phyloP scores from a whole-genome alignment of 2,888 invertebrate species.

The Platypus cylindrus region DNA sequence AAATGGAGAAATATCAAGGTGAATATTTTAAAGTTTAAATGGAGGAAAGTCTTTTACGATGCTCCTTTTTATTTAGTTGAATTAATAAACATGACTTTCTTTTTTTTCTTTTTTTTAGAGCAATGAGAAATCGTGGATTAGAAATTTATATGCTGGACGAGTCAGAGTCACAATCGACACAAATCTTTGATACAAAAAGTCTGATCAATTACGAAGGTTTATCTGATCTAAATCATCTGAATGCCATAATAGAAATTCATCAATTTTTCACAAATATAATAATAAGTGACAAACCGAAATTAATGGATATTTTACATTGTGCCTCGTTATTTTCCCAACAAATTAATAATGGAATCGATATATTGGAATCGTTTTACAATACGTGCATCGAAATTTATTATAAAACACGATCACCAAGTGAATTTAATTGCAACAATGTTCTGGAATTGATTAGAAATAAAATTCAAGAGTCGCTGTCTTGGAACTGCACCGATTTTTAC shows the following conservation, averaged over 20 bases:
- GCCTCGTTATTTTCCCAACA: constrained; percentile 53
- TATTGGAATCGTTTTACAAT: constrained; percentile 43
- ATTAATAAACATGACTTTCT: no score
- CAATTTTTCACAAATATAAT: constrained; percentile 31
- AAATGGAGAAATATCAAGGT: constrained; percentile 89
- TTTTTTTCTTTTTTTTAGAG: constrained; percentile 43
- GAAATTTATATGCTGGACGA: constrained; percentile 54
- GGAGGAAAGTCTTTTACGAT: neutral
- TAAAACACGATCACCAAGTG: constrained; percentile 24
- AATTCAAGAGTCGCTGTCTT: constrained; percentile 25
- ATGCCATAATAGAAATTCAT: constrained; percentile 39
- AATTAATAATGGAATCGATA: constrained; percentile 44
- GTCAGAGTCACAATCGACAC: constrained; percentile 20
- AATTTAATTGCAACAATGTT: constrained; percentile 34
- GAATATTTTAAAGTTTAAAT: constrained; percentile 9
- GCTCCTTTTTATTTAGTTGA: neutral
- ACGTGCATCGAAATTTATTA: constrained; percentile 54
- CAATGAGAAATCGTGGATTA: constrained; percentile 96
- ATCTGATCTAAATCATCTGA: constrained; percentile 19
- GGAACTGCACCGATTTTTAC: constrained; percentile 18
- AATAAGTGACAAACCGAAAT: constrained; percentile 47
- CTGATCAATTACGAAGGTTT: constrained; percentile 39
- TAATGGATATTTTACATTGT: constrained; percentile 52
- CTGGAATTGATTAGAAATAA: constrained; percentile 40
- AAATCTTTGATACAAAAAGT: constrained; percentile 38